Evolutionary conservation across 2,797 vertebrate genomes (phyloP), one percentile per base, ranked within the genome.

Genomic region (Myotis myotis): DNA sequence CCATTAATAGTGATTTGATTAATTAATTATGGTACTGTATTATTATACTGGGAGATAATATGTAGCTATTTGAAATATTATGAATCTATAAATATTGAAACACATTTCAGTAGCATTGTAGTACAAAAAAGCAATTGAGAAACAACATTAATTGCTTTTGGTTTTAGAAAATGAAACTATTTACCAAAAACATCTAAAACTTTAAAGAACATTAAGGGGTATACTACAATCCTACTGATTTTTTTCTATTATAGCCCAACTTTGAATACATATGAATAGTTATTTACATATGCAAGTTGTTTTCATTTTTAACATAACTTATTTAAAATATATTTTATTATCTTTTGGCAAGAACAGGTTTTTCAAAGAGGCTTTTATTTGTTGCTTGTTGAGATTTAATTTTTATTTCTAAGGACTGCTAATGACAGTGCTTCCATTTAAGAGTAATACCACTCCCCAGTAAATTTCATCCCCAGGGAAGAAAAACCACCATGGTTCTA

Each of bases 301-400:
- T 53, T 22, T 79, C 33, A 74, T 74, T 70, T 80, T 4, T 71
- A 47, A 62, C 60, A 33, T 76, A 28, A 8, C 4, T 80, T 89
- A 62, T 68, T 62, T 90, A 62, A 81, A 85, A 86, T 72, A 89
- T 93, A 51, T 66, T 91, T 87, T 30, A 1, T 72, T 83, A 72
- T 64, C n/a, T 83, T 83, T 72, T 44, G 6, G 4, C 6, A 91
- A n/a, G 3, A 30, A 72, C 13, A 66, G 22, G 5, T 33, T 83
- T 94, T 57, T 51, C 71, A 53, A 94, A 64, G 38, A 44, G 20
- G 11, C 44, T 76, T 80, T 89, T 36, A 41, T 84, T 82, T 55
- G 41, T 47, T 57, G 2, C 4, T 47, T 75, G 9, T 70, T 71
- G 15, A 75, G 19, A 86, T 70, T 55, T 89, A 74, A 3, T 22